Percentiles rank a stretch among this genome's conserved stretches.
phyloP scores from a whole-genome alignment of 2,888 invertebrate genomes.

The Ctenicera cuprea region DNA sequence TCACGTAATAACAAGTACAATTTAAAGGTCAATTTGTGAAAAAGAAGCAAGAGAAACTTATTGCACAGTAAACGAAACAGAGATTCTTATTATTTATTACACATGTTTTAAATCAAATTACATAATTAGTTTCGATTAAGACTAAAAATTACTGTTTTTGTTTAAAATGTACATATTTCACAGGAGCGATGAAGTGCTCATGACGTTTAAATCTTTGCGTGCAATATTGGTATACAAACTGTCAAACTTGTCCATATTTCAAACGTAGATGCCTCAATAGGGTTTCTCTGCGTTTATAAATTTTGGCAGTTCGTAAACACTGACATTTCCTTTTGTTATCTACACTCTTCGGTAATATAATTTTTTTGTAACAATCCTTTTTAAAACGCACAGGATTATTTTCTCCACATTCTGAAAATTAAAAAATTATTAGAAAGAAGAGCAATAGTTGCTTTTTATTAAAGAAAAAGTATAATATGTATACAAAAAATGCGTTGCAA shows the following conservation, averaged over 20 bases:
- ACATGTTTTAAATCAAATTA: no score
- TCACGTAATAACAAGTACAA: no score
- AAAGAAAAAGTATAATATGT: no score
- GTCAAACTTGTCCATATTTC: slow-evolving; percentile 39
- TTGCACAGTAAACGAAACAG: no score
- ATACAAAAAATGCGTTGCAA: no score
- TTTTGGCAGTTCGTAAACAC: slow-evolving; percentile 35
- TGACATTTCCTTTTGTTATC: slow-evolving; percentile 32
- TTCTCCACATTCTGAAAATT: slow-evolving; percentile 5
- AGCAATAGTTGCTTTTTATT: no score
- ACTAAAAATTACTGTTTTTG: background rate
- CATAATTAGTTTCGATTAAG: no score
- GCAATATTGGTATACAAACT: slow-evolving; percentile 25
- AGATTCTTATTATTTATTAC: no score
- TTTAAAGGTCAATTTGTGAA: no score
- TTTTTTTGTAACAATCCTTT: slow-evolving; percentile 31
- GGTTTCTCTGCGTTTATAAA: slow-evolving; percentile 36
- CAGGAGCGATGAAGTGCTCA: slow-evolving; percentile 33
- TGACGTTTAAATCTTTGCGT: slow-evolving; percentile 35
- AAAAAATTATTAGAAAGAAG: slow-evolving; percentile 18
- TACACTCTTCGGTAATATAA: slow-evolving; percentile 22
- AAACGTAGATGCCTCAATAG: slow-evolving; percentile 32
- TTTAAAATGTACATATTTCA: slow-evolving; percentile 22
- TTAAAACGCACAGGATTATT: background rate
- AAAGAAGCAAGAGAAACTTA: no score